Conservation (phyloP, 2,797 vertebrate genomes). For the Labeo calbasu region DNA sequence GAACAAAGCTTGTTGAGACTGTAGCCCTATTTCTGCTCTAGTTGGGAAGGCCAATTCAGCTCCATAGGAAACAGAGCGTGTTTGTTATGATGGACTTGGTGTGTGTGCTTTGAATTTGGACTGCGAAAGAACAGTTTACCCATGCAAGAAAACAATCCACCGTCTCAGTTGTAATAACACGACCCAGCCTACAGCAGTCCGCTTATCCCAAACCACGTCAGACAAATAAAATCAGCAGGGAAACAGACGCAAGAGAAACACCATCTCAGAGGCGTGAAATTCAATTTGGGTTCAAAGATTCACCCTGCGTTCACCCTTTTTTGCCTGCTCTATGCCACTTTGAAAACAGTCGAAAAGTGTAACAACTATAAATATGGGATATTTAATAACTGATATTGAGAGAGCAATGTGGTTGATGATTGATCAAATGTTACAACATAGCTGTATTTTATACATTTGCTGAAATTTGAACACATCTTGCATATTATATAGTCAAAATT, state of each 20-base stretch:
- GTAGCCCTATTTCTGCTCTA: conserved; percentile 52
- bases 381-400: not conserved
- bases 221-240: conserved; percentile 57
- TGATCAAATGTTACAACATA: not conserved
- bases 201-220: conserved; percentile 49
- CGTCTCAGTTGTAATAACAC: conserved; percentile 57
- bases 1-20: conserved; percentile 63
- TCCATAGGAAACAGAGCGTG: conserved; percentile 56
- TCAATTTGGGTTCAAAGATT: conserved; percentile 50
- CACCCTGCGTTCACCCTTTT: conserved; percentile 25
- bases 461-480: not conserved
- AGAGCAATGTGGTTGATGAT: too few species aligned
- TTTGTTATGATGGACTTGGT: conserved; percentile 64
- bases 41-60: conserved; percentile 52
- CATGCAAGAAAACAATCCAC: conserved; percentile 48
- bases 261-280: conserved; percentile 25
- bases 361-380: not conserved
- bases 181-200: conserved; percentile 36
- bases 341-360: not conserved
- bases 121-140: conserved; percentile 53
- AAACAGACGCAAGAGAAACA: conserved; percentile 44
- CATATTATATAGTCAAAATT: not conserved
- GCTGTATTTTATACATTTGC: not conserved
- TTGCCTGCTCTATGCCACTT: conserved; percentile 10
- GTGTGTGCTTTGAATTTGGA: conserved; percentile 53